A percentile compares a stretch with the other conserved stretches of the same genome.
These are phyloP conservation scores for Rhegmatorhina hoffmannsi DNA, from an alignment of 2,113 vertebrate species.

Conservation along the genomic window DNA sequence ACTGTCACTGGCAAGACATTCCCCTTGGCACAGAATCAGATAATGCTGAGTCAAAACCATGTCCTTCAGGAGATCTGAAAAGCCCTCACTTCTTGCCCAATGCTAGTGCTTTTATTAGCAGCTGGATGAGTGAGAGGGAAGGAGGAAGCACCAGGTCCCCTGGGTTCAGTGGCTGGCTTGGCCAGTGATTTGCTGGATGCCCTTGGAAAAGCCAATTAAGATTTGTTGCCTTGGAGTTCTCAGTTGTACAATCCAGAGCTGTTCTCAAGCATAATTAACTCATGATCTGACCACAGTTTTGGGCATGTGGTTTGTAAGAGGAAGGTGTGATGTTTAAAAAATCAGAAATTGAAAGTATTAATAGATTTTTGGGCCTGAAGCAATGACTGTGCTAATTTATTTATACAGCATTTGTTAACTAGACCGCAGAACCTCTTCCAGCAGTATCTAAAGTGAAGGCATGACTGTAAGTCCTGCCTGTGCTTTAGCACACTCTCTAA, in stretches of 20 bases:
- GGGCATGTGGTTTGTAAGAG: background rate
- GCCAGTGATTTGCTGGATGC: constrained; percentile 40
- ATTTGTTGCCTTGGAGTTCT: constrained; percentile 28
- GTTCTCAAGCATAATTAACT: constrained; percentile 31
- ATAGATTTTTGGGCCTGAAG: constrained; percentile 53
- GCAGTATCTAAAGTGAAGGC: background rate
- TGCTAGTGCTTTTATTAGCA: background rate
- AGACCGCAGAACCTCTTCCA: background rate
- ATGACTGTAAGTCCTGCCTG: background rate
- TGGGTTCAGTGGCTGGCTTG: background rate
- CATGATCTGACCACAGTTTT: background rate
- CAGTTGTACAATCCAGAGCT: constrained; percentile 19
- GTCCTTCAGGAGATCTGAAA: background rate
- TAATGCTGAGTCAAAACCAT: background rate
- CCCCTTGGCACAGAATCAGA: background rate
- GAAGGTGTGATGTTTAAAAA: constrained; percentile 7
- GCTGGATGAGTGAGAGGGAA: background rate
- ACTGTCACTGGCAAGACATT: background rate
- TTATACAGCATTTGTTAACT: constrained; percentile 1
- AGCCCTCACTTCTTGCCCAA: background rate
- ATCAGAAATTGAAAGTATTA: constrained; percentile 40
- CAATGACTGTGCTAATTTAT: constrained; percentile 42
- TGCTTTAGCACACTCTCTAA: background rate
- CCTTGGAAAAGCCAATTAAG: constrained; percentile 62
- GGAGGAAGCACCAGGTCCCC: background rate